Evolutionary conservation across 2,888 invertebrate species (phyloP).

Genomic region (Apocheima hispidaria): DNA sequence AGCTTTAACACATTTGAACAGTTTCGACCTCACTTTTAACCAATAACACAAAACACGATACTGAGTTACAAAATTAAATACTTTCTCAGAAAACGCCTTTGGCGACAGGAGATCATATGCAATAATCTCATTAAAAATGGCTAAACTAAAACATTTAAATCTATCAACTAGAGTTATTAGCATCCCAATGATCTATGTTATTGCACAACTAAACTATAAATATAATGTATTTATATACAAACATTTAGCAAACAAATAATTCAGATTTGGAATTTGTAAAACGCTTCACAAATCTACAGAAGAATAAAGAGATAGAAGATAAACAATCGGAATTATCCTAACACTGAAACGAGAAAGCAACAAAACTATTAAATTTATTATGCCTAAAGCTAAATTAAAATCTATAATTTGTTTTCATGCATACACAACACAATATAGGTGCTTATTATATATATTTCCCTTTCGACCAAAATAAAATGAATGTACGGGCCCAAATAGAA

Average conservation of each 20-base stretch:
- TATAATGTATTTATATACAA: constrained; percentile 12
- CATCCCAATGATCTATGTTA: constrained; percentile 34
- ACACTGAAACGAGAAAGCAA: constrained; percentile 18
- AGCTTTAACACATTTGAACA: constrained; percentile 65
- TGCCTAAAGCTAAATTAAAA: constrained; percentile 24
- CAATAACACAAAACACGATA: constrained; percentile 50
- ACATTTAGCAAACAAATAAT: constrained; percentile 15
- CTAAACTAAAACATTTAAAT: constrained; percentile 31
- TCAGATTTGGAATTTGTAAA: constrained; percentile 16
- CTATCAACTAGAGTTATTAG: constrained; percentile 35
- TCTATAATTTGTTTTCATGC: constrained; percentile 21
- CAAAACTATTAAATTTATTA: constrained; percentile 26
- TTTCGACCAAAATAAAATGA: no score
- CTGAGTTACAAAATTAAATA: constrained; percentile 54
- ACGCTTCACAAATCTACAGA: constrained; percentile 10
- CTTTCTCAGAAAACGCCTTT: constrained; percentile 67
- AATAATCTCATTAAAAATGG: constrained; percentile 66
- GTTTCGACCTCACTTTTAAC: constrained; percentile 73
- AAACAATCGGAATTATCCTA: constrained; percentile 13
- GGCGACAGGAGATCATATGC: constrained; percentile 72
- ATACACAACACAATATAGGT: constrained; percentile 20
- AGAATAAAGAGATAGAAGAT: not conserved
- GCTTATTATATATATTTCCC: no score
- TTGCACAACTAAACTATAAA: constrained; percentile 39
- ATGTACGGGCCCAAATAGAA: no score